phyloP scores from a whole-genome alignment of 2,888 invertebrate genomes.

The Ectemnius continuus region DNA sequence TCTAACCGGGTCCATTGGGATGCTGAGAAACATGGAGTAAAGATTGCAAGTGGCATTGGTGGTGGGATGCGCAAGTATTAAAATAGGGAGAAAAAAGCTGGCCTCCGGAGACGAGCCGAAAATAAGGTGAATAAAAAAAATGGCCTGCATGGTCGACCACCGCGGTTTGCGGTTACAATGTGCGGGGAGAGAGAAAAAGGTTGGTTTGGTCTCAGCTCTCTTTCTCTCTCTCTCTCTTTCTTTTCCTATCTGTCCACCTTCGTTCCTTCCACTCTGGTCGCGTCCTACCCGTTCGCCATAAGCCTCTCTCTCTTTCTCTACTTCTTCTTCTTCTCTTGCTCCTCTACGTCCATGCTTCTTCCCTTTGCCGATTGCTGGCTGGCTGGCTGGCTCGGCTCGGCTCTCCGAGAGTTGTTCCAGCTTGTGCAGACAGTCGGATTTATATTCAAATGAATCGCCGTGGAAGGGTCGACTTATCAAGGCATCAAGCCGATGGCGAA shows the following conservation, averaged over 20 bases:
- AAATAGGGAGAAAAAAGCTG: slow-evolving; percentile 24
- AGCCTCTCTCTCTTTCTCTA: too few relatives aligned
- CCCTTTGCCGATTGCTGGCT: slow-evolving; percentile 17
- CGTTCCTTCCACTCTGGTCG: slow-evolving; percentile 10
- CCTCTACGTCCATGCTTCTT: background rate
- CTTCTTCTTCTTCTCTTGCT: background rate
- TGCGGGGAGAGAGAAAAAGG: slow-evolving; percentile 42
- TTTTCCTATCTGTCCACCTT: slow-evolving; percentile 11
- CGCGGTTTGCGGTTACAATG: slow-evolving; percentile 65
- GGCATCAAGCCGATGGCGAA: slow-evolving; percentile 46
- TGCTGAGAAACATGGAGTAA: slow-evolving; percentile 17
- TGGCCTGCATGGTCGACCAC: slow-evolving; percentile 50
- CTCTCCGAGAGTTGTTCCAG: slow-evolving; percentile 14
- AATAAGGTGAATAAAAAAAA: slow-evolving; percentile 59
- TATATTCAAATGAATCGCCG: slow-evolving; percentile 62
- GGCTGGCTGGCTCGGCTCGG: slow-evolving; percentile 14
- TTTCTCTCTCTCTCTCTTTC: slow-evolving; percentile 39
- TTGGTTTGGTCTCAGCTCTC: slow-evolving; percentile 23
- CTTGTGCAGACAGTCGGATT: slow-evolving; percentile 57
- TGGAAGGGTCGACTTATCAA: slow-evolving; percentile 59
- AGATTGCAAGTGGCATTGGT: slow-evolving; percentile 8
- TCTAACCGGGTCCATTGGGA: background rate
- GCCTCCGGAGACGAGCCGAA: slow-evolving; percentile 38
- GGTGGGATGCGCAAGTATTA: slow-evolving; percentile 18
- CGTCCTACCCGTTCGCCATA: background rate